phyloP scores from a whole-genome alignment of 2,888 invertebrate species.

The Choreutis nemorana region DNA sequence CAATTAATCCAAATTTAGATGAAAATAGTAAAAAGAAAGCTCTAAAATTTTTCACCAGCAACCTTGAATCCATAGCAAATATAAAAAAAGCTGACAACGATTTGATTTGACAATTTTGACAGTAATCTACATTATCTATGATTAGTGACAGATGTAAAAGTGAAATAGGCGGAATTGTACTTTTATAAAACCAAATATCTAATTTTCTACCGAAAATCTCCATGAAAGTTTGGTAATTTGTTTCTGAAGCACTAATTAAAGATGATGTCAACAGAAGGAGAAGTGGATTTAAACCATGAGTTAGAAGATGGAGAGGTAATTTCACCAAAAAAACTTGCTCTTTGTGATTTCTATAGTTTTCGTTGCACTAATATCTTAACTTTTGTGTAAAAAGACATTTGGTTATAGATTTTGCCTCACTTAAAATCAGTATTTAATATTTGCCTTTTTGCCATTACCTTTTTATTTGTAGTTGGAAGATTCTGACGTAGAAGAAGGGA shows the following conservation, averaged over 20 bases:
- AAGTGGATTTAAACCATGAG: conserved; percentile 67
- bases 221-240: conserved; percentile 29
- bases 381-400: neutral
- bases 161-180: conserved; percentile 41
- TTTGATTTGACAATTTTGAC: too few relatives aligned
- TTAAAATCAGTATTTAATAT: conserved; percentile 6
- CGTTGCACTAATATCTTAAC: neutral
- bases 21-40: too few relatives aligned
- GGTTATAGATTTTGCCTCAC: neutral
- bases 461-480: conserved; percentile 43
- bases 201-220: conserved; percentile 30
- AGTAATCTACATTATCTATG: too few relatives aligned
- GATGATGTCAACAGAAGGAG: conserved; percentile 68
- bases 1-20: too few relatives aligned
- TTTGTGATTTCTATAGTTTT: neutral
- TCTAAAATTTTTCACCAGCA: too few relatives aligned
- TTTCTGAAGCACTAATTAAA: conserved; percentile 17
- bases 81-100: too few relatives aligned
- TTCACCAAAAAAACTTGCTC: conserved; percentile 17
- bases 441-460: conserved; percentile 4
- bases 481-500: conserved; percentile 60
- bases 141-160: too few relatives aligned
- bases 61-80: too few relatives aligned
- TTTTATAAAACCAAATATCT: too few relatives aligned
- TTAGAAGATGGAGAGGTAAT: conserved; percentile 74